phyloP scores from a whole-genome alignment of 2,113 vertebrate genomes.

The Setophaga coronata region DNA sequence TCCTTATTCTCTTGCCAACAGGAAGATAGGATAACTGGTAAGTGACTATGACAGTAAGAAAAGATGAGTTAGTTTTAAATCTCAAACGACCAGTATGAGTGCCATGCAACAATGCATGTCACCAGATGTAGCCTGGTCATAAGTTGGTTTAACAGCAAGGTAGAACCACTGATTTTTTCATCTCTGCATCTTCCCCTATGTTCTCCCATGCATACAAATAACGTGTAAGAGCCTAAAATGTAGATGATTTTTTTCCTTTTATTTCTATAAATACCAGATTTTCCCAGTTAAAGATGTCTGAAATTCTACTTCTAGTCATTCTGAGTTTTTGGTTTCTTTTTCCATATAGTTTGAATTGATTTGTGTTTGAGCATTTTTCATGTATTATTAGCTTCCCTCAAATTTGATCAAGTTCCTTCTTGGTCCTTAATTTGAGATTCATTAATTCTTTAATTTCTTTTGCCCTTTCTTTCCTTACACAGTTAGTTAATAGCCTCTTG shows the following conservation, averaged over 20 bases:
- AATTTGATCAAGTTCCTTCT: neutral
- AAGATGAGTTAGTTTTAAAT: neutral
- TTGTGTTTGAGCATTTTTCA: neutral
- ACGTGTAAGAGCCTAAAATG: neutral
- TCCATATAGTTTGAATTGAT: neutral
- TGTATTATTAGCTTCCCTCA: neutral
- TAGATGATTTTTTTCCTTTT: neutral
- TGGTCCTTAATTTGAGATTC: neutral
- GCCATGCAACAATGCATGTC: neutral
- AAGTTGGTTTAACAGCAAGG: neutral
- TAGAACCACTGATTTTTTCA: neutral
- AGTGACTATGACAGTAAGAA: neutral
- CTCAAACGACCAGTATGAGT: neutral
- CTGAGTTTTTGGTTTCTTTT: neutral
- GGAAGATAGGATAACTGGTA: neutral
- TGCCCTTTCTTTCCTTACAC: neutral
- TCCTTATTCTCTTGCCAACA: neutral
- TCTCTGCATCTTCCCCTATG: neutral
- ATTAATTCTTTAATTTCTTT: neutral
- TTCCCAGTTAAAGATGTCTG: neutral
- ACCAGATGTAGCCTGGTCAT: neutral
- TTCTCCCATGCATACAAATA: neutral
- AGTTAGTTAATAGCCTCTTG: neutral
- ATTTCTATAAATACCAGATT: neutral
- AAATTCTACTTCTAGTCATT: neutral